phyloP scores from a whole-genome alignment of 2,888 invertebrate species.

The Agriopis aurantiaria region DNA sequence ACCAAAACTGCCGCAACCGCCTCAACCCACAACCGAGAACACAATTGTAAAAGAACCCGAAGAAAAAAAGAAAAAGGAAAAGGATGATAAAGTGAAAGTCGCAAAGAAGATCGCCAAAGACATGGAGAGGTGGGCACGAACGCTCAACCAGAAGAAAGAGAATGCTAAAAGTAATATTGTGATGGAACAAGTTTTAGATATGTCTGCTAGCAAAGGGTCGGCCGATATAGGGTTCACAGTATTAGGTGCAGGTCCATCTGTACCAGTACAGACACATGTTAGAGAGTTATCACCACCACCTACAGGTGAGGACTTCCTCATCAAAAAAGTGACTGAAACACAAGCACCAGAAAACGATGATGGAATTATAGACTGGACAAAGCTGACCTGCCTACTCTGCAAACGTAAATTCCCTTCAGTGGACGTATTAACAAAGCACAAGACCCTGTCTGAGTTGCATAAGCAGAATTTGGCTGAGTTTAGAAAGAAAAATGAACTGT shows the following conservation, averaged over 20 bases:
- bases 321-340: conserved; percentile 77
- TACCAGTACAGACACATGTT: conserved; percentile 59
- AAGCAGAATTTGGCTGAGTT: conserved; percentile 92
- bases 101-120: conserved; percentile 98
- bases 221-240: conserved; percentile 98
- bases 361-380: conserved; percentile 94
- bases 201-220: conserved; percentile 89
- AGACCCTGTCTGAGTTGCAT: conserved; percentile 97
- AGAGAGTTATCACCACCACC: conserved; percentile 74
- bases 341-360: conserved; percentile 89
- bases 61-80: conserved; percentile 90
- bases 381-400: conserved; percentile 97
- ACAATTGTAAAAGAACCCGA: conserved; percentile 67
- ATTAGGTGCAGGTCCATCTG: conserved; percentile 89
- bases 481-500: conserved; percentile 73
- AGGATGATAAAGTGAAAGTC: conserved; percentile 97
- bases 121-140: conserved; percentile 96
- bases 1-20: conserved; percentile 53
- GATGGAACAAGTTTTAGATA: conserved; percentile 78
- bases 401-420: conserved; percentile 97
- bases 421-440: conserved; percentile 96
- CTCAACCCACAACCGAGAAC: conserved; percentile 65
- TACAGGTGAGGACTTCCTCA: conserved; percentile 70
- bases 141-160: conserved; percentile 98
- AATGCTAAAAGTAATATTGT: conserved; percentile 78